These are phyloP conservation scores for Macrostomum lignano DNA, from an alignment of 1,140 invertebrate genomes.

Conservation along the genomic window DNA sequence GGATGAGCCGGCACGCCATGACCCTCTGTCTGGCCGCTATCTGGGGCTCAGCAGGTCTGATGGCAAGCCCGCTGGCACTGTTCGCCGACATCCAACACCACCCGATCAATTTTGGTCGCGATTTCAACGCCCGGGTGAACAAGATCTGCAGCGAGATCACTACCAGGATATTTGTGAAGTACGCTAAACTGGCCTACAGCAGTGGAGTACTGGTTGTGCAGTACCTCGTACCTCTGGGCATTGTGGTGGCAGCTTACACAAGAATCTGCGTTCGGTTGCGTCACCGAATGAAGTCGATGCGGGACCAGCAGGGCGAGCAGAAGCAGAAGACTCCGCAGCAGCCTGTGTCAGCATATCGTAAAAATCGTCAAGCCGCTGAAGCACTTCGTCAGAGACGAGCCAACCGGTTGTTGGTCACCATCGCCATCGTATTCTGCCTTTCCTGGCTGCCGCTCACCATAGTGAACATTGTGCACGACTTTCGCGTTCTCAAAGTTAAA, in stretches of 20 bases:
- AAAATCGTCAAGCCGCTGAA: constrained; percentile 16
- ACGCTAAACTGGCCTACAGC: too few species aligned
- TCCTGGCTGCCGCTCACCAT: constrained; percentile 60
- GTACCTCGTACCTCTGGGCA: constrained; percentile 48
- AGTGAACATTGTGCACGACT: constrained; percentile 46
- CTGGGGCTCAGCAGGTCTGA: constrained; percentile 42
- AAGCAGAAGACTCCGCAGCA: too few species aligned
- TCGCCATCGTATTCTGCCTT: constrained; percentile 52
- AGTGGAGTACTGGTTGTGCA: too few species aligned
- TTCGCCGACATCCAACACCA: constrained; percentile 32
- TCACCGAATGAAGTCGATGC: constrained; percentile 22
- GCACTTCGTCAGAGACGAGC: constrained; percentile 41
- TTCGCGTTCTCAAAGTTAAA: too few species aligned
- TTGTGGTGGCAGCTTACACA: constrained; percentile 38
- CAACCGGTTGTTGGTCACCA: constrained; percentile 48
- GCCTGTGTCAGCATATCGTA: neutral
- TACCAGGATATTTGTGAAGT: constrained; percentile 3
- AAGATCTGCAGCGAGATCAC: constrained; percentile 5
- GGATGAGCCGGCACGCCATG: constrained; percentile 41
- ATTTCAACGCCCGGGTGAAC: constrained; percentile 31
- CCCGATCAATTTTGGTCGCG: too few species aligned
- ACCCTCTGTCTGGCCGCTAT: constrained; percentile 40
- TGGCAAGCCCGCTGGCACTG: constrained; percentile 47
- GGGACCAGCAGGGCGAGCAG: constrained; percentile 3
- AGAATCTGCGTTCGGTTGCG: constrained; percentile 33